These are phyloP conservation scores for Hybos culiciformis DNA, from an alignment of 2,888 invertebrate species.

Conservation along the genomic window DNA sequence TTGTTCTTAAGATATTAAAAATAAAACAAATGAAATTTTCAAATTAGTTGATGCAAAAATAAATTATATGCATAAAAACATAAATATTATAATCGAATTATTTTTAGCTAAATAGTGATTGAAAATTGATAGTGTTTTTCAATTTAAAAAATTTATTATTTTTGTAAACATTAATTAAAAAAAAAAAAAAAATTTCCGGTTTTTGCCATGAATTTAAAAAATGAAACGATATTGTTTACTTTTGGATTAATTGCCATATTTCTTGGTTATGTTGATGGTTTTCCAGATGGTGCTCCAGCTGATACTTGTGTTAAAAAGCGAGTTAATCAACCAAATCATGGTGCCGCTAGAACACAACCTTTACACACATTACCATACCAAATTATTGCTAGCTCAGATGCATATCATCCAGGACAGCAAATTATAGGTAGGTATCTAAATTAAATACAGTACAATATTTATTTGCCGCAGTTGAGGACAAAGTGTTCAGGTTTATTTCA, in stretches of 20 bases:
- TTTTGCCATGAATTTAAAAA: neutral
- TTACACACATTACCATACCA: slow-evolving; percentile 50
- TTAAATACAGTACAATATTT: neutral
- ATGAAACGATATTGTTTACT: slow-evolving; percentile 20
- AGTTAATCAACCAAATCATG: slow-evolving; percentile 61
- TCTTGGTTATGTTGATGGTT: slow-evolving; percentile 37
- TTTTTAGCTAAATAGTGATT: neutral
- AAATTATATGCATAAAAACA: too few species aligned
- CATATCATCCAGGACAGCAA: slow-evolving; percentile 52
- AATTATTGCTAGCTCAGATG: slow-evolving; percentile 48
- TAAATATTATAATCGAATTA: too few species aligned
- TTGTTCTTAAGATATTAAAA: neutral
- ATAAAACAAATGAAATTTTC: neutral
- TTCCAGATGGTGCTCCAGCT: slow-evolving; percentile 71
- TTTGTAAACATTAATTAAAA: neutral
- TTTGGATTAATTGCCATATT: slow-evolving; percentile 28
- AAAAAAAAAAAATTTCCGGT: neutral
- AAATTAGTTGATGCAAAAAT: too few species aligned
- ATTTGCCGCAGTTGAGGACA: neutral
- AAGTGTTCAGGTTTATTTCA: too few species aligned
- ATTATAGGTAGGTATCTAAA: slow-evolving; percentile 44
- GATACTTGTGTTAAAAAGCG: slow-evolving; percentile 68
- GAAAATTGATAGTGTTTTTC: neutral
- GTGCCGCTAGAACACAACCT: slow-evolving; percentile 54
- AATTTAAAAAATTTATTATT: neutral